Evolutionary conservation across 2,888 invertebrate species (phyloP), one percentile per base, ranked within the genome.

Genomic region (Philereme transversata): DNA sequence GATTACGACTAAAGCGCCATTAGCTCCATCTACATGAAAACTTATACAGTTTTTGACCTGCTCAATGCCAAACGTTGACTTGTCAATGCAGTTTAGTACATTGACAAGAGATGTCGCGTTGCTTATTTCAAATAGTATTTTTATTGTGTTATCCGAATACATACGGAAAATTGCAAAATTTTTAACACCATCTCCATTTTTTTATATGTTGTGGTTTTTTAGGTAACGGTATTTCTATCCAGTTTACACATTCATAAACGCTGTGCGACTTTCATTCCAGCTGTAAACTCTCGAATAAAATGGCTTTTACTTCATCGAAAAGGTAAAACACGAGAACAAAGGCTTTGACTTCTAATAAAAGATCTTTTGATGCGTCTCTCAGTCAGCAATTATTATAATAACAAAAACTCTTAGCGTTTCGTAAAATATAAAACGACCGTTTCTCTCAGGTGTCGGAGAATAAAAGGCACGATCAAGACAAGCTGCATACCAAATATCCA

Each of bases 241-340:
- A 22, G 22, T 40, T 51, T 44, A 44, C 34, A 43, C 10, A 10
- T 51, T 10, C 51, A 44, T 44, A 44, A 51, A 51, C 51, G 41
- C 11, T 51, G 7, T 44, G 10, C 33, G 38, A 33, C 52, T 52
- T 46, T 53, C 47, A 55, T 61, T 48, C 57, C 49, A 35, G 49
- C 45, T 52, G 57, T 55, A 51, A 62, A 57, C 54, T 60, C 57
- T 38, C 59, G 22, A 61, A 59, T 51, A 51, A 69, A 70, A 65
- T 61, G 43, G 44, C 48, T 57, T 52, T 63, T 61, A 67, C 64
- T 73, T 70, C 69, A 75, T 70, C 57, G 64, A 66, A 68, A 66
- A 69, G 65, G 77, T 76, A 75, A 70, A 78, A 82, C 68, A 70
- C 62, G 67, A 75, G 76, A 79, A 80, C 78, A 83, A 82, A 78